Base-by-base conservation (phyloP, 30 jellyfish, hydroid and myxozoan species). In the Cassiopea xamachana region DNA sequence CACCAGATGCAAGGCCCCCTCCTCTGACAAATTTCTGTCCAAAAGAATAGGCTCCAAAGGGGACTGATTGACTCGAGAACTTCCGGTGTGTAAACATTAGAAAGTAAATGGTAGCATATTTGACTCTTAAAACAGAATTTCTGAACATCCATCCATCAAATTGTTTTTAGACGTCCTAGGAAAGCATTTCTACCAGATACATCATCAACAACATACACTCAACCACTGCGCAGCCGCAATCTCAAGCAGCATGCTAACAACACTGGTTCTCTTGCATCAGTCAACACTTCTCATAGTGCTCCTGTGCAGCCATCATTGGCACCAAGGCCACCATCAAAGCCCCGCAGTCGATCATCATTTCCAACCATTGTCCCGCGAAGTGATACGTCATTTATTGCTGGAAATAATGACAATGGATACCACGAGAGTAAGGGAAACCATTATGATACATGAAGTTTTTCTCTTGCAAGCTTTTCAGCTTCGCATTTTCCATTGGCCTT, bases 301-400 rank as follows among this genome's bases (percentile, higher is more conserved):
- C 96, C 96, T 19, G 92, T 81, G 89, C 90, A 88, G 87, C 95
- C 95, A 1, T 88, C 95, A 17, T 69, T 78, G 46, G 90, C 70
- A 17, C 95, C 95, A 58, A 88, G 83, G 70, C 95, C 95, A 2
- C 95, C 95, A 2, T 78, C 95, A 8, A 88, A 78, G 81, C 90
- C 88, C 1, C 95, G 95, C 69, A 78, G 88, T 68, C 95, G 88
- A 48, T 88, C 95, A 1, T 48, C 90, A 44, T 88, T 88, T 55
- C 95, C 95, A 3, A 87, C 95, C 27, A 88, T 88, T 75, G 44
- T 74, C 8, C 87, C 86, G 19, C 86, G 90, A 0, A 72, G 71
- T 46, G 95, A 88, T 27, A 46, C 5, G 1, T n/a, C 48, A 70
- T 88, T 88, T 16, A 64, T 85, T 43, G 72, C 60, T 10, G 69